Base-by-base conservation (phyloP, 37 sponge, comb jelly and placozoan genomes). In the Haliclona indistincta region DNA sequence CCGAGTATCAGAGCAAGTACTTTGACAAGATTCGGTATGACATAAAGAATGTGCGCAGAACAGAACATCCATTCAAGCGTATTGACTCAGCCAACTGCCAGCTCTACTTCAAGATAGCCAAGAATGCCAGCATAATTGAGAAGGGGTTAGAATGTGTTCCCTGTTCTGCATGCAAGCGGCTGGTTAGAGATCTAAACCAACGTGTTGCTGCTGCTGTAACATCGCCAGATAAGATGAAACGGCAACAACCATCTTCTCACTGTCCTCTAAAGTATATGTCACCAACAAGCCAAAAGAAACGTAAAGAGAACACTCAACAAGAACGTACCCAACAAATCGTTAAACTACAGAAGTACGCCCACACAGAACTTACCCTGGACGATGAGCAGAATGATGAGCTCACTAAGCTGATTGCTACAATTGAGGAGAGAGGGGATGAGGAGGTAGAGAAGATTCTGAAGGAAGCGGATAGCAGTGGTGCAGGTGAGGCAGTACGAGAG, bases 321-420 rank as follows among this genome's bases (percentile, higher is more conserved):
- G n/a, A n/a, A n/a, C n/a, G n/a, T n/a, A n/a, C n/a, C n/a, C n/a
- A n/a, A n/a, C n/a, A n/a, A n/a, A n/a, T n/a, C n/a, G n/a, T n/a
- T n/a, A n/a, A n/a, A n/a, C n/a, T n/a, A n/a, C n/a, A n/a, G n/a
- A n/a, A n/a, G n/a, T n/a, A n/a, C n/a, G n/a, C n/a, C n/a, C n/a
- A n/a, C n/a, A n/a, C n/a, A n/a, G 63, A 61, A 10, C 10, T 61
- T 61, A 61, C n/a, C n/a, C 63, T 61, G 10, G 10, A 61, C 26
- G 63, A 61, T 61, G 63, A 61, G 10, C 63, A 61, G 29, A 61
- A 61, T 22, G 26, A 10, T 10, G 63, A 61, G 63, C 63, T 61
- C 26, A 20, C n/a, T 20, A 61, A 61, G 63, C 29, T 61, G 10
- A 28, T 61, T 8, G 13, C 63, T 10, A 26, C 26, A 25, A 61